These are phyloP conservation scores for Pammene aurita DNA, from an alignment of 2,888 invertebrate genomes.

Conservation along the genomic window DNA sequence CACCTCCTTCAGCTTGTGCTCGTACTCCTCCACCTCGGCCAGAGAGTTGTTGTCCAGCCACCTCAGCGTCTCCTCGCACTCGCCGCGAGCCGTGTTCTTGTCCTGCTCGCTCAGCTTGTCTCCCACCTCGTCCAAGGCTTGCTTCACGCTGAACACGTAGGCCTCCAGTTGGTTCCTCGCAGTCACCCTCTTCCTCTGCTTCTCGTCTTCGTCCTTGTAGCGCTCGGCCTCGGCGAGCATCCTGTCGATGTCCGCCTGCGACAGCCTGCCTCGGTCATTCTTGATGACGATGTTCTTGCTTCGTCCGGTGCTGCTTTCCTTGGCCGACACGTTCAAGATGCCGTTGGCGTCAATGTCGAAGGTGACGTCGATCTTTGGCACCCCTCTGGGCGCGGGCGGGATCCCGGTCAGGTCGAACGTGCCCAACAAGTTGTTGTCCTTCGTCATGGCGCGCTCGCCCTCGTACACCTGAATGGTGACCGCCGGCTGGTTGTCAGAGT, in stretches of 20 bases:
- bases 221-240: constrained; percentile 87
- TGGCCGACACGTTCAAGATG: constrained; percentile 89
- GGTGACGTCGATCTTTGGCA: constrained; percentile 84
- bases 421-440: constrained; percentile 85
- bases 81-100: constrained; percentile 65
- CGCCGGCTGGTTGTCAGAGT: constrained; percentile 88
- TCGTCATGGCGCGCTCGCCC: constrained; percentile 88
- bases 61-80: constrained; percentile 80
- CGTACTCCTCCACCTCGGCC: constrained; percentile 83
- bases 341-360: constrained; percentile 88
- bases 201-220: constrained; percentile 85
- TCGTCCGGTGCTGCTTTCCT: constrained; percentile 82
- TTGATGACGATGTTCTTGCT: constrained; percentile 88
- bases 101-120: constrained; percentile 83
- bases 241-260: constrained; percentile 89
- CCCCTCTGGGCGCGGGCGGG: constrained; percentile 84
- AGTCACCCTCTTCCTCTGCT: constrained; percentile 83
- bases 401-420: constrained; percentile 84
- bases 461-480: constrained; percentile 87
- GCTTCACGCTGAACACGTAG: constrained; percentile 85
- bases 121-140: constrained; percentile 81
- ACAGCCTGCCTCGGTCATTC: constrained; percentile 88
- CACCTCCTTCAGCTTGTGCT: constrained; percentile 79
- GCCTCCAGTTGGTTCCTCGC: constrained; percentile 85
- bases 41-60: constrained; percentile 86